Base-by-base conservation (phyloP, 1,140 invertebrate species). In the Chironomus tepperi region DNA sequence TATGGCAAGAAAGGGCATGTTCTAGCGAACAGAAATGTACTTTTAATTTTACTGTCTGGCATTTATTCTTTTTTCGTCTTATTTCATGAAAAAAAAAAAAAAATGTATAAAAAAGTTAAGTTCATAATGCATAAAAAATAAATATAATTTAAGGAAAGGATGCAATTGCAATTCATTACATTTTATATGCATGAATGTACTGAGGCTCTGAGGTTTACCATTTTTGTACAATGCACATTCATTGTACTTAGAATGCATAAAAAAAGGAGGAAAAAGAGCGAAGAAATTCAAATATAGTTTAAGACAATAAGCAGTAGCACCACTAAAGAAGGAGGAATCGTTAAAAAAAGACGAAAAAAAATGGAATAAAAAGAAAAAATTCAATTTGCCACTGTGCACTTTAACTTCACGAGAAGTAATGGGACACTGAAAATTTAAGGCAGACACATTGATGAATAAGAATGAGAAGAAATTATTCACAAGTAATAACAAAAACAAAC, bases 401-500 rank as follows among this genome's bases (percentile, higher is more conserved):
- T 19, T 19, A 18, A 16, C 15, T 21, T 18, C 19, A 57, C 18
- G 65, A 19, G 18, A 70, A 70, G 18, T 70, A 70, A 70, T 70
- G 65, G 19, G 65, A 70, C 65, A 70, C n/a, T 70, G 18, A 70
- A 70, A 70, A 70, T 16, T 70, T 70, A 7, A 67, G n/a, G 18
- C 64, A 67, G 64, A 67, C 64, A 67, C n/a, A 21, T 18, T 9
- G 18, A 70, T 3, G 16, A 70, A 21, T 3, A 19, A 70, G 16
- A 21, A 70, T 70, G 18, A 70, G 7, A 70, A 19, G 7, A 70
- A 70, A 21, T 10, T 70, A 19, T 57, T 57, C 47, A 57, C 16
- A 70, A 19, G 18, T 70, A 70, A 70, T 70, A 70, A 70, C 65
- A n/a, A 70, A 70, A 70, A 70, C 65, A 70, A 70, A 70, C 65